Percentiles rank a stretch among this genome's conserved stretches.
phyloP scores from a whole-genome alignment of 2,888 invertebrate genomes.

The Alloscopus bannaensis region DNA sequence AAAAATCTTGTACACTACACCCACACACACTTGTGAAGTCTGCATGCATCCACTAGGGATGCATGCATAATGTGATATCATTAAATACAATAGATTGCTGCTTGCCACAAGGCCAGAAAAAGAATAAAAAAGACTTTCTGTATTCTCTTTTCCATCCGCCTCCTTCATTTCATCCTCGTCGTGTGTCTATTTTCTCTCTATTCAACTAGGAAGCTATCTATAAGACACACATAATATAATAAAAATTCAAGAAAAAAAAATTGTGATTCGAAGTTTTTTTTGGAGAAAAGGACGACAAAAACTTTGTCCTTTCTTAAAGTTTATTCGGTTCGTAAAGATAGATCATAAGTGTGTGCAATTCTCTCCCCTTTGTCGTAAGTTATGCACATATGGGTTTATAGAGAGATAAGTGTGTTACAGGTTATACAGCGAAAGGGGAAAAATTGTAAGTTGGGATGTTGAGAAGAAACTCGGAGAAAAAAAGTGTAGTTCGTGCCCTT shows the following conservation, averaged over 20 bases:
- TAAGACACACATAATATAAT: conserved; percentile 26
- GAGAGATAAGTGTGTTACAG: no score
- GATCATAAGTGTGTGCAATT: no score
- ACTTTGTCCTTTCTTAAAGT: conserved; percentile 17
- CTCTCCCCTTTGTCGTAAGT: no score
- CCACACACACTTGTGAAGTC: conserved; percentile 50
- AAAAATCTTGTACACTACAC: no score
- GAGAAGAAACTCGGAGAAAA: no score
- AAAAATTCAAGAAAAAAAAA: conserved; percentile 12
- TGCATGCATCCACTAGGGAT: conserved; percentile 45
- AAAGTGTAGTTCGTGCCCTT: conserved; percentile 53
- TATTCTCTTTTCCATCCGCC: neutral
- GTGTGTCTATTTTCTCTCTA: conserved; percentile 2
- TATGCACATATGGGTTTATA: no score
- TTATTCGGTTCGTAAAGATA: neutral
- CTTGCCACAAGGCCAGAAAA: conserved; percentile 53
- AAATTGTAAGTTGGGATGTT: no score
- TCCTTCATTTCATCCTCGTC: neutral
- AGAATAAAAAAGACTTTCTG: conserved; percentile 55
- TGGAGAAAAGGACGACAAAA: neutral
- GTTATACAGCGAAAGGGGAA: conserved; percentile 49
- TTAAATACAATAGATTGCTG: conserved; percentile 59
- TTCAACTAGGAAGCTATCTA: conserved; percentile 21
- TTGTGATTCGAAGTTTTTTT: conserved; percentile 51
- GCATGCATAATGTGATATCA: conserved; percentile 60